Percentiles rank a stretch among this genome's conserved stretches.
Evolutionary conservation across 30 jellyfish, hydroid and myxozoan genomes (phyloP).

Genomic region (Aurelia coerulea): DNA sequence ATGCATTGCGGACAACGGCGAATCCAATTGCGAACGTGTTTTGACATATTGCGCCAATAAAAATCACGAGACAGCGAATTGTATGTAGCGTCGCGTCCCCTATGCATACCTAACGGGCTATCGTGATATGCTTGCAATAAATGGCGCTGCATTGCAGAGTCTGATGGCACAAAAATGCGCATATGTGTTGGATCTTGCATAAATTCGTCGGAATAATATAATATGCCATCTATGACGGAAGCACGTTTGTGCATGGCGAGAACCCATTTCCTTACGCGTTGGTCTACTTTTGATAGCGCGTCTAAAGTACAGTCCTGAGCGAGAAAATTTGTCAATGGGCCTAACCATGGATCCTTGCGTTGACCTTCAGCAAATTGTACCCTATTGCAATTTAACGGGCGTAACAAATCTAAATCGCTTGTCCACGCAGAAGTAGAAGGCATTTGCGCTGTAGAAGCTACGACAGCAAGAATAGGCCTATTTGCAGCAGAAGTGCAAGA

Average conservation of each 20-base stretch:
- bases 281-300: too few relatives aligned
- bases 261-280: too few relatives aligned
- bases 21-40: too few relatives aligned
- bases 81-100: constrained; percentile 49
- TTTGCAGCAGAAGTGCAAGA: too few relatives aligned
- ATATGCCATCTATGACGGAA: constrained; percentile 21
- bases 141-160: constrained; percentile 36
- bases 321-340: constrained; percentile 20
- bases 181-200: constrained; percentile 30
- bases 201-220: constrained; percentile 46
- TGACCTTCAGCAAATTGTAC: constrained; percentile 12
- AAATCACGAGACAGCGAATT: not conserved
- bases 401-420: not conserved
- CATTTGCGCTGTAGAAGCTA: not conserved
- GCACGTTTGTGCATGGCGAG: constrained; percentile 15
- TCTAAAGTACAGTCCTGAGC: not conserved
- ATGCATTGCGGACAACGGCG: too few relatives aligned
- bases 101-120: constrained; percentile 41
- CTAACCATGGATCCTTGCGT: constrained; percentile 13
- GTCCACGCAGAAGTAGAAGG: not conserved
- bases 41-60: too few relatives aligned
- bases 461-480: too few relatives aligned
- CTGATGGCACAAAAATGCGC: constrained; percentile 47
- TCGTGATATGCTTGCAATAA: constrained; percentile 8
- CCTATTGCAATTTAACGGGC: constrained; percentile 11